Conservation (phyloP, 2,888 invertebrate species). For the Hybos culiciformis region DNA sequence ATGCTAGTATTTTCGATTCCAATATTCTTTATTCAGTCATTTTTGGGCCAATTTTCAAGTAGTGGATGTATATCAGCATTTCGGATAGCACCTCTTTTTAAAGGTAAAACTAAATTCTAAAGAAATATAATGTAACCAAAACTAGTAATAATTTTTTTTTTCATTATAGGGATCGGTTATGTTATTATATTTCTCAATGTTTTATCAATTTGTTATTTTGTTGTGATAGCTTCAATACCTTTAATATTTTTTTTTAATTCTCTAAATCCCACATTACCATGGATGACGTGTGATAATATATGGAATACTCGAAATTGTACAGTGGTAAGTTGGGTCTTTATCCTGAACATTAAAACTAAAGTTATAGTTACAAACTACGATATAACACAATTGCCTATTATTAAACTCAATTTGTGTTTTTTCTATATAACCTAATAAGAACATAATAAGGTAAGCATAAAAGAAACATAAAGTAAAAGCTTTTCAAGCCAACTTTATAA, state of each 20-base stretch:
- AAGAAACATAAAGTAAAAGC: no score
- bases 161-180: constrained; percentile 58
- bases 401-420: no score
- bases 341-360: no score
- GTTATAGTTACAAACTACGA: no score
- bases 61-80: constrained; percentile 70
- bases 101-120: constrained; percentile 46
- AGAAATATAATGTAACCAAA: no score
- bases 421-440: no score
- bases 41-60: constrained; percentile 75
- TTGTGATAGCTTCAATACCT: constrained; percentile 66
- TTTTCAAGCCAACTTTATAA: no score
- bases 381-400: no score
- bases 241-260: constrained; percentile 59
- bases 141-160: no score
- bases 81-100: constrained; percentile 68
- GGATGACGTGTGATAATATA: constrained; percentile 57
- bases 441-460: no score
- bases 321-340: not conserved
- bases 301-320: constrained; percentile 66
- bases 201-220: constrained; percentile 63
- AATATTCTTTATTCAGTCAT: constrained; percentile 72
- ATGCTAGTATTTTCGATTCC: constrained; percentile 69
- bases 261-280: constrained; percentile 50
- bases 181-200: constrained; percentile 61